A percentile compares a stretch with the other conserved stretches of the same genome.
Evolutionary conservation across 2,888 invertebrate genomes (phyloP).

Genomic region (Heliconius ethilla): DNA sequence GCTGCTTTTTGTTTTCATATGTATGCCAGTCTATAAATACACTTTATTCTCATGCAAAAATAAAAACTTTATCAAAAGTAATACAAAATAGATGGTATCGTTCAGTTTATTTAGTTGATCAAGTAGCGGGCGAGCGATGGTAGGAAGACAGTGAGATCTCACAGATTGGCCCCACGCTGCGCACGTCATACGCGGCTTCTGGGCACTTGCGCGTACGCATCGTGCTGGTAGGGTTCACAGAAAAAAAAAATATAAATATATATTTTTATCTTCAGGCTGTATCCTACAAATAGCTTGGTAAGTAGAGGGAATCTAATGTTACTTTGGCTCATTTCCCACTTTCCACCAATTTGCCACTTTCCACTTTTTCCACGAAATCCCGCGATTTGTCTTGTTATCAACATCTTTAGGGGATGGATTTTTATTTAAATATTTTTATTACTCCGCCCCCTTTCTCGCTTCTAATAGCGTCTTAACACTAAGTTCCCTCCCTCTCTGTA

Average conservation of each 20-base stretch:
- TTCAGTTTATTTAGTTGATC: constrained; percentile 43
- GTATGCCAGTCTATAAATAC: not conserved
- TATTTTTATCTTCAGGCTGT: not conserved
- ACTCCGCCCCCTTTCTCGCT: no score
- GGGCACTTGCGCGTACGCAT: constrained; percentile 50
- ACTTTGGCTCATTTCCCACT: no score
- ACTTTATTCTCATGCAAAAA: constrained; percentile 26
- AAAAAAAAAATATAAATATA: constrained; percentile 26
- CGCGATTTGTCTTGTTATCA: no score
- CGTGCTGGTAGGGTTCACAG: constrained; percentile 54
- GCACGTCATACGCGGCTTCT: constrained; percentile 61
- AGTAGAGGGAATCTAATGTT: no score
- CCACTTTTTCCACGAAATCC: no score
- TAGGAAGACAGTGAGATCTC: constrained; percentile 66
- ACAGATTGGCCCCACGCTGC: constrained; percentile 75
- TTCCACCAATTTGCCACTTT: no score
- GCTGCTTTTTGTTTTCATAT: not conserved
- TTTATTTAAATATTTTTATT: no score
- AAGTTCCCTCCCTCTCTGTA: no score
- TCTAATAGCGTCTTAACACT: no score
- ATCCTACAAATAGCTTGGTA: not conserved
- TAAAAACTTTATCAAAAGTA: constrained; percentile 28
- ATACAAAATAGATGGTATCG: constrained; percentile 38
- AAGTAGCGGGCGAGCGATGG: constrained; percentile 43
- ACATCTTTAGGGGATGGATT: no score